Evolutionary conservation across 2,888 invertebrate species (phyloP).

Genomic region (Neria commutata): DNA sequence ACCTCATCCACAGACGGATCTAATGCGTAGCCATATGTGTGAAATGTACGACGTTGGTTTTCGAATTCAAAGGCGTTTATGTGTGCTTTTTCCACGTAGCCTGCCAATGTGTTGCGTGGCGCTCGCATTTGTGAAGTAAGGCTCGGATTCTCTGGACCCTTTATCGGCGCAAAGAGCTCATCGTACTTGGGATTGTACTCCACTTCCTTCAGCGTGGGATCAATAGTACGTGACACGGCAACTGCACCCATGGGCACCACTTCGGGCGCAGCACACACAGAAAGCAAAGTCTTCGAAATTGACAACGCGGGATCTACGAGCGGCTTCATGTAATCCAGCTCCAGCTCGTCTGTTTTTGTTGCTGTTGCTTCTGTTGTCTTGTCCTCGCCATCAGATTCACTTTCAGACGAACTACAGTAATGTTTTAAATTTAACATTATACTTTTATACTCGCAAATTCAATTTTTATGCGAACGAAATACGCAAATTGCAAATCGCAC

Average conservation of each 20-base stretch:
- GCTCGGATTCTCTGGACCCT: slow-evolving; percentile 93
- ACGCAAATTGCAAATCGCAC: background rate
- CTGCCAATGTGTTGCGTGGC: slow-evolving; percentile 88
- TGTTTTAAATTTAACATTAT: slow-evolving; percentile 76
- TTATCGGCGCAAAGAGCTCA: slow-evolving; percentile 88
- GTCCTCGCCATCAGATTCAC: slow-evolving; percentile 66
- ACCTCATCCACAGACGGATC: slow-evolving; percentile 84
- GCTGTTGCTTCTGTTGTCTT: background rate
- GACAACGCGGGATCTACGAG: slow-evolving; percentile 65
- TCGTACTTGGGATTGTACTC: slow-evolving; percentile 92
- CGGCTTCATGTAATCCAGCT: slow-evolving; percentile 66
- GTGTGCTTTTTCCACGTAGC: slow-evolving; percentile 93
- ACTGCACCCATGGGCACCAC: slow-evolving; percentile 81
- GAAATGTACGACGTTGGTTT: slow-evolving; percentile 92
- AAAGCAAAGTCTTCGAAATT: slow-evolving; percentile 68
- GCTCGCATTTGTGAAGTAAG: slow-evolving; percentile 89
- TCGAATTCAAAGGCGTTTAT: slow-evolving; percentile 98
- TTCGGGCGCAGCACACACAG: slow-evolving; percentile 81
- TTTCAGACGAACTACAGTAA: slow-evolving; percentile 73
- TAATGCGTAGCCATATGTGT: slow-evolving; percentile 92
- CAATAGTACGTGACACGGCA: slow-evolving; percentile 74
- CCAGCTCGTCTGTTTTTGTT: slow-evolving; percentile 59
- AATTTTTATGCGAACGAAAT: no score
- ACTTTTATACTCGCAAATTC: no score
- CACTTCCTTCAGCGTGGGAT: slow-evolving; percentile 82